Evolutionary conservation across 2,797 vertebrate genomes (phyloP), one percentile per base, ranked within the genome.

Genomic region (Acanthurus lineatus): DNA sequence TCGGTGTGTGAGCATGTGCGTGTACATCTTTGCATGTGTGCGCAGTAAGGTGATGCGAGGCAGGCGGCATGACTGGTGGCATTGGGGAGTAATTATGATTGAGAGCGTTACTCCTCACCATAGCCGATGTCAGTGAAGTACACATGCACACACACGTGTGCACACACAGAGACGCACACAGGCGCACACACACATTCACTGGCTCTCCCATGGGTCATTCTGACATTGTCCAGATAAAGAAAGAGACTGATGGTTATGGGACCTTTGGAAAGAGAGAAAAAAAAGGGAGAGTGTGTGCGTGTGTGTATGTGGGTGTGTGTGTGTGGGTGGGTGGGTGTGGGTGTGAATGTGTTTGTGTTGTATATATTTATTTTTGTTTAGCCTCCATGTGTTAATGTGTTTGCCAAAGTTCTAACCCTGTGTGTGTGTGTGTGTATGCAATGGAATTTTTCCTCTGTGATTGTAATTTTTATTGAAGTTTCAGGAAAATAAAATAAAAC

Each of bases 161-260:
- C 75, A 74, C 69, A 81, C 51, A 57, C 73, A 70, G 70, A 84
- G 77, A 58, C 64, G 73, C 38, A 64, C 77, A 25, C 25, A 25
- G 25, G 25, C 73, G 85, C 83, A 44, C 71, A 77, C 45, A 84
- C 80, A 88, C 40, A 72, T 38, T 51, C 70, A 61, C 77, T 78
- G 79, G 82, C 89, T 93, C 86, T 85, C 88, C 88, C 87, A 84
- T 74, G 91, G 93, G 92, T 95, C 93, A 93, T 86, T 81, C 82
- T 94, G 95, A 96, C 94, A 94, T 88, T 94, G 91, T 94, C 93
- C 93, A 95, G 95, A 95, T 94, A 93, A 93, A 94, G 85, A 90
- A 84, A 81, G 67, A 92, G 89, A 94, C 87, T 87, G 91, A 95
- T 94, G 90, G 85, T 86, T 78, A 72, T 86, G 86, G 88, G 82